A percentile compares a stretch with the other conserved stretches of the same genome.
Evolutionary conservation across 2,888 invertebrate species (phyloP).

Genomic region (Dasysyrphus tricinctus): DNA sequence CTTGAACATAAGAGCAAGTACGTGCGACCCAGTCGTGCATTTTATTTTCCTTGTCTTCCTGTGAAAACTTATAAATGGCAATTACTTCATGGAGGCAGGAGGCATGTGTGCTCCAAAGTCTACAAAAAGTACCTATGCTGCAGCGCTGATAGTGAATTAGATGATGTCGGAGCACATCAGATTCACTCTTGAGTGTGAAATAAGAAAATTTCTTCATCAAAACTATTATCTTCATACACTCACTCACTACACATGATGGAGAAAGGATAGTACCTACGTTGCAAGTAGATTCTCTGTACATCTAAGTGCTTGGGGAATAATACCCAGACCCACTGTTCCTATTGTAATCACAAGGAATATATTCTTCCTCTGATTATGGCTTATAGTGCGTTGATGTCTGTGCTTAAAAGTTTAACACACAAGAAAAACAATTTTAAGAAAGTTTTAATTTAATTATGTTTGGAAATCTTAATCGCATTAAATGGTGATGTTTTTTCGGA

Average conservation of each 20-base stretch:
- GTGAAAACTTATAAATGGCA: slow-evolving; percentile 55
- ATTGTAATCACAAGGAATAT: neutral
- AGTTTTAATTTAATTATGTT: slow-evolving; percentile 15
- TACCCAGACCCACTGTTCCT: neutral
- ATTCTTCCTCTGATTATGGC: neutral
- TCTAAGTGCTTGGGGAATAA: neutral
- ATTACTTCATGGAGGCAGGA: slow-evolving; percentile 59
- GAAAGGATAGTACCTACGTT: neutral
- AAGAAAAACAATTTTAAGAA: slow-evolving; percentile 26
- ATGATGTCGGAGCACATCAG: slow-evolving; percentile 44
- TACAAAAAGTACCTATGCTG: slow-evolving; percentile 48
- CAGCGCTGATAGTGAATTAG: slow-evolving; percentile 44
- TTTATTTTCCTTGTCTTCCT: slow-evolving; percentile 29
- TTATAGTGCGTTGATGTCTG: neutral
- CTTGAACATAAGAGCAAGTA: too few relatives aligned
- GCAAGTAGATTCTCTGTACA: neutral
- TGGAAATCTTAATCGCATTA: neutral
- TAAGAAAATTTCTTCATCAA: slow-evolving; percentile 72
- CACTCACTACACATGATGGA: neutral
- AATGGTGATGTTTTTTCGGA: slow-evolving; percentile 5
- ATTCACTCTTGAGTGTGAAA: slow-evolving; percentile 43
- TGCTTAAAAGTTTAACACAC: neutral
- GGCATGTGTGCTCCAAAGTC: slow-evolving; percentile 60
- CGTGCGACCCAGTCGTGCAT: too few relatives aligned
- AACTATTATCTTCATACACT: neutral